Percentiles rank a stretch among this genome's conserved stretches.
These are phyloP conservation scores for Gavia stellata DNA, from an alignment of 2,113 vertebrate species.

Conservation along the genomic window DNA sequence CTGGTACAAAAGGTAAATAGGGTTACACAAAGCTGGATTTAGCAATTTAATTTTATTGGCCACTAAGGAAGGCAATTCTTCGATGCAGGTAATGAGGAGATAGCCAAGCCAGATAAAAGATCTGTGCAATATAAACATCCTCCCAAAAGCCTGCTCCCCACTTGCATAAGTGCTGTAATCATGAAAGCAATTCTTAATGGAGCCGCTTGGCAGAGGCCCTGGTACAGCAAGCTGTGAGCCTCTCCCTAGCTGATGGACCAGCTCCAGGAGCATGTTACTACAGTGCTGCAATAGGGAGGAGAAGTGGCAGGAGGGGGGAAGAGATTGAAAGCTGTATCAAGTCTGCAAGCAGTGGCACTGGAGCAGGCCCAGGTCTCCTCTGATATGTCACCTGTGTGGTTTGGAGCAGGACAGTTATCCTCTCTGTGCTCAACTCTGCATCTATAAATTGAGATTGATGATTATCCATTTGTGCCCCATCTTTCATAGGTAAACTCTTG, in stretches of 20 bases:
- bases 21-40: slow-evolving; percentile 64
- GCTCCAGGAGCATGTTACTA: slow-evolving; percentile 31
- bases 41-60: slow-evolving; percentile 57
- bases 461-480: neutral
- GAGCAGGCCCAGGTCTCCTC: neutral
- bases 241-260: neutral
- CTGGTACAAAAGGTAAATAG: slow-evolving; percentile 55
- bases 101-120: slow-evolving; percentile 55
- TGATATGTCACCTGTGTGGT: neutral
- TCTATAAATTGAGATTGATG: neutral
- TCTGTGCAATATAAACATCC: slow-evolving; percentile 63
- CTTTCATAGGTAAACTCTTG: neutral
- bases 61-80: slow-evolving; percentile 57
- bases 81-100: slow-evolving; percentile 58
- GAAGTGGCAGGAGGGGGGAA: neutral
- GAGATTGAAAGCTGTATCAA: neutral
- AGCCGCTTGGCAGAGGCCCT: slow-evolving; percentile 54
- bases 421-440: neutral
- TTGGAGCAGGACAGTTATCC: neutral
- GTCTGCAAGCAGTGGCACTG: neutral
- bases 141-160: slow-evolving; percentile 28
- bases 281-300: neutral
- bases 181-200: slow-evolving; percentile 55
- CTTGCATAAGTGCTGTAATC: slow-evolving; percentile 45
- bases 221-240: slow-evolving; percentile 44